Conservation (phyloP, 2,113 vertebrate species). For the Cranoglanis bouderius region DNA sequence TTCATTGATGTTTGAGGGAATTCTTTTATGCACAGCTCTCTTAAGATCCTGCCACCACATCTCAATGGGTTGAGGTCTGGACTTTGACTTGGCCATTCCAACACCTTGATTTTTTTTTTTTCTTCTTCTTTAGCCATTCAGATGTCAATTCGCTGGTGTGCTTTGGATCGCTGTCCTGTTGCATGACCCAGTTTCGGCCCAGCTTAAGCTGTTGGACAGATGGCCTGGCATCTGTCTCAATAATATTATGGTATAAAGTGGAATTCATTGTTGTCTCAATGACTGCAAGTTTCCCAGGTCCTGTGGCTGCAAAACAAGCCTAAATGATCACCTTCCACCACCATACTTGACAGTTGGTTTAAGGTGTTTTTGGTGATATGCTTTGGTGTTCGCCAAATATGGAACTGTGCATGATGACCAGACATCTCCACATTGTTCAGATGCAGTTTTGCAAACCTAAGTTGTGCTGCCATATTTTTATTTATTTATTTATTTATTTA, state of each 20-base stretch:
- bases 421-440: neutral
- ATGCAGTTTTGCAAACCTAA: neutral
- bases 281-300: no score
- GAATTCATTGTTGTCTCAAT: no score
- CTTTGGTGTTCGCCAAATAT: neutral
- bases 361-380: neutral
- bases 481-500: no score
- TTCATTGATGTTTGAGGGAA: no score
- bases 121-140: neutral
- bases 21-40: neutral
- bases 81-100: neutral
- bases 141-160: neutral
- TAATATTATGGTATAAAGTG: no score
- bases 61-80: neutral
- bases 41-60: neutral
- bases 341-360: neutral
- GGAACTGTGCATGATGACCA: neutral
- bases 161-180: no score
- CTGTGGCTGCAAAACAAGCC: no score
- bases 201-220: no score
- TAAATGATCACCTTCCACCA: neutral
- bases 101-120: neutral
- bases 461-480: neutral
- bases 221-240: no score
- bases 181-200: neutral